Evolutionary conservation across 1,140 invertebrate species (phyloP), one percentile per base, ranked within the genome.

Genomic region (Papilio polyxenes): DNA sequence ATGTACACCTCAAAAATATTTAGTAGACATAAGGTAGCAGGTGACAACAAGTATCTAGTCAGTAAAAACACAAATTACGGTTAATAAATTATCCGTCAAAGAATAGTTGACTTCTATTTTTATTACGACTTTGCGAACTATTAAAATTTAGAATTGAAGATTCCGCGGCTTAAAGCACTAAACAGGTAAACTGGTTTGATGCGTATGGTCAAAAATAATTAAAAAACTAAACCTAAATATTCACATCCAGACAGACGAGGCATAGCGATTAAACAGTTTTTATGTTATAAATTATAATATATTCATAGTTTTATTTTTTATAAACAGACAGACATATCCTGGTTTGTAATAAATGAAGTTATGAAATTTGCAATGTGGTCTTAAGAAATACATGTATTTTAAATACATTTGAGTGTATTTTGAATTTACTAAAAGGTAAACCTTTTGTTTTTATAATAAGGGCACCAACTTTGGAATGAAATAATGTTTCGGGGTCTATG

Each of bases 121-220:
- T 6, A 48, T 10, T 15, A 5, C 23, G 13, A 75, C 49, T 51
- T 51, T 10, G 13, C 9, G 8, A 48, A 51, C 49, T n/a, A 49
- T 49, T 59, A 44, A 81, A n/a, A 62, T 15, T 62, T 37, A 81
- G 83, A 82, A 53, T 80, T 72, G 15, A 78, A 13, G 23, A 59
- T 40, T 81, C 81, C 79, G 82, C 69, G 75, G 80, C 69, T 84
- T 76, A 23, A 69, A 82, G 81, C 82, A 85, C 80, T 75, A 80
- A 83, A 80, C 69, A 83, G 82, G 83, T 85, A 89, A 85, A 89
- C 88, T 81, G 86, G 88, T 88, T 88, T 89, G 84, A 85, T 84
- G 84, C 82, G 86, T 83, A 85, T 87, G 86, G 87, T 81, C 76
- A 82, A 84, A 84, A 87, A 88, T 83, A 85, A 88, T 87, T 79